These are phyloP conservation scores for Rhagophthalmus giganteus DNA, from an alignment of 2,888 invertebrate species.

Conservation along the genomic window DNA sequence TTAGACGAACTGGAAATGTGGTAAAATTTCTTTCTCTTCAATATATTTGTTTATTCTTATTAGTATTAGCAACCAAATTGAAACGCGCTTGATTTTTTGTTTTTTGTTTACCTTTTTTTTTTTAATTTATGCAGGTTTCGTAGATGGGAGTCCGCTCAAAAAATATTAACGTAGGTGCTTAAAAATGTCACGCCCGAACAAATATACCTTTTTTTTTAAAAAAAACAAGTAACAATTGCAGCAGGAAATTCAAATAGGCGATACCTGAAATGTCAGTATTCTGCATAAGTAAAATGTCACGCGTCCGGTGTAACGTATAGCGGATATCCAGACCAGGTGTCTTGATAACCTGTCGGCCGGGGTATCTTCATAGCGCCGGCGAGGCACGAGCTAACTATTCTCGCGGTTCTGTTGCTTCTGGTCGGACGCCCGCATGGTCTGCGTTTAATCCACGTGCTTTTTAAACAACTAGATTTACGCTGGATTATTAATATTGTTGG, in stretches of 20 bases:
- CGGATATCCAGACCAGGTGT: slow-evolving; percentile 25
- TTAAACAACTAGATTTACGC: slow-evolving; percentile 1
- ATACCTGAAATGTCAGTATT: slow-evolving; percentile 8
- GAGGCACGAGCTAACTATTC: slow-evolving; percentile 3
- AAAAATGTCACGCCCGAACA: background rate
- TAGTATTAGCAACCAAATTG: no score
- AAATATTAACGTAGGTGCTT: background rate
- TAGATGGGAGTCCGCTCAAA: no score
- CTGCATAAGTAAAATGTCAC: slow-evolving; percentile 5
- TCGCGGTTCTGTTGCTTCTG: background rate
- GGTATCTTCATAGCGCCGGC: slow-evolving; percentile 9
- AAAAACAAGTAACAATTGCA: no score
- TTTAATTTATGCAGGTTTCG: no score
- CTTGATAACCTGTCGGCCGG: slow-evolving; percentile 13
- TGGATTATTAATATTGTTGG: no score
- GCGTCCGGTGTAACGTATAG: slow-evolving; percentile 11
- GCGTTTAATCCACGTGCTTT: background rate
- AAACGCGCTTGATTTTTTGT: no score
- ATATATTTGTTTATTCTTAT: no score
- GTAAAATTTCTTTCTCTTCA: no score
- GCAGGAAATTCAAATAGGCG: no score
- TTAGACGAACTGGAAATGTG: no score
- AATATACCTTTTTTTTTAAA: background rate
- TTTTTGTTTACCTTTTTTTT: no score
- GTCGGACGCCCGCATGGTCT: slow-evolving; percentile 1